Conservation (phyloP, 2,113 vertebrate genomes). For the Polypterus senegalus region DNA sequence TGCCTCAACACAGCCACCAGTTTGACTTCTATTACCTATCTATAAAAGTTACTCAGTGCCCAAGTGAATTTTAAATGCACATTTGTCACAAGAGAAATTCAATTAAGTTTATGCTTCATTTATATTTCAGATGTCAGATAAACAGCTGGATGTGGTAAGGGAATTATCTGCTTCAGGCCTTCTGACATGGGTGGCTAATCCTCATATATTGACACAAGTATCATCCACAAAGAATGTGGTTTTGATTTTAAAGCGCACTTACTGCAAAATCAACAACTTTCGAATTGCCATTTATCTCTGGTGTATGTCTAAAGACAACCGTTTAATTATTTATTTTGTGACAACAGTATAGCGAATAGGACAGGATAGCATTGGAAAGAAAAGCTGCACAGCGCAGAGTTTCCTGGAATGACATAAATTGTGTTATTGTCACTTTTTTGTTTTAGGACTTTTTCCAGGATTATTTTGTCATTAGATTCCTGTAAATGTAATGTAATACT, state of each 20-base stretch:
- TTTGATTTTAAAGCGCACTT: slow-evolving; percentile 14
- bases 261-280: slow-evolving; percentile 23
- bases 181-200: slow-evolving; percentile 20
- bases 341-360: too few relatives aligned
- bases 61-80: slow-evolving; percentile 11
- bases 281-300: slow-evolving; percentile 14
- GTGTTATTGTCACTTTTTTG: too few relatives aligned
- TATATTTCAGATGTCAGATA: slow-evolving; percentile 24
- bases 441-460: too few relatives aligned
- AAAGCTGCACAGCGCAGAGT: too few relatives aligned
- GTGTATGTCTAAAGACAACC: slow-evolving; percentile 20
- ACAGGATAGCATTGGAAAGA: too few relatives aligned
- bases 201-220: slow-evolving; percentile 7
- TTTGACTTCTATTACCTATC: background rate
- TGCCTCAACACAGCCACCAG: slow-evolving; percentile 12
- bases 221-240: slow-evolving; percentile 8
- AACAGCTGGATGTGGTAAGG: slow-evolving; percentile 15
- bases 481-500: too few relatives aligned
- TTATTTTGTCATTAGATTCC: too few relatives aligned
- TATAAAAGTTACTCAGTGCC: slow-evolving; percentile 5
- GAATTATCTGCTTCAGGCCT: slow-evolving; percentile 9
- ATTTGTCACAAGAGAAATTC: slow-evolving; percentile 20
- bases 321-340: slow-evolving; percentile 9
- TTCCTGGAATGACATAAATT: too few relatives aligned
- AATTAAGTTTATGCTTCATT: slow-evolving; percentile 26